Base-by-base conservation (phyloP, 2,113 vertebrate species). In the Dascyllus trimaculatus region DNA sequence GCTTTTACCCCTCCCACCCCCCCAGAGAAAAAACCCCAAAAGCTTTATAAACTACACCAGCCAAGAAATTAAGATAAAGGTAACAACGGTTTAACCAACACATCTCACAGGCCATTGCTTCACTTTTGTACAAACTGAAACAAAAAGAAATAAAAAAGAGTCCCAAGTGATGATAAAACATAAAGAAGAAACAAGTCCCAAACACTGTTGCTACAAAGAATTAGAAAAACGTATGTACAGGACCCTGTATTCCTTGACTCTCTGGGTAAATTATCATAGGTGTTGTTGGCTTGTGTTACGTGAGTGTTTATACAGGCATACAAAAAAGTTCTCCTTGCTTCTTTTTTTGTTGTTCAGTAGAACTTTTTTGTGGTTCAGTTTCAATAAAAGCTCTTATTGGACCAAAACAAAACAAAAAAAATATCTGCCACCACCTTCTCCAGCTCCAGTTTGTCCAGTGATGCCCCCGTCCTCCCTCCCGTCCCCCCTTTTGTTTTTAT, bases 181-280 rank as follows among this genome's bases (percentile, higher is more conserved):
- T 87, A 95, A 95, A 95, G 95, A 95, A 96, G 64, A 95, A 96
- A 95, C 94, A 95, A 96, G 77, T 91, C 95, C 95, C 95, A 96
- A 95, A 97, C 92, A 95, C 95, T 93, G 95, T 97, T 97, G 97
- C 95, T 98, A 99, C 97, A 98, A 99, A 99, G 94, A 96, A 98
- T 97, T 96, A 96, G 91, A 95, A 96, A 92, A 96, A 95, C 94
- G 85, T 98, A 98, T 99, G 95, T 98, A 99, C 97, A 99, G 97
- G 97, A 99, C 98, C 97, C 97, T 99, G 97, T 99, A 96, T 97
- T 97, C 96, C 96, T 96, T 93, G 78, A 95, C 85, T 85, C 48
- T 88, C 84, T 49, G 77, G 84, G 87, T 82, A 95, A 96, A 95
- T 95, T 4, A 85, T 85, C 75, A 10, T 78, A 71, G 75, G 81